These are phyloP conservation scores for Larimichthys polyactis DNA, from an alignment of 2,113 vertebrate species.

Conservation along the genomic window DNA sequence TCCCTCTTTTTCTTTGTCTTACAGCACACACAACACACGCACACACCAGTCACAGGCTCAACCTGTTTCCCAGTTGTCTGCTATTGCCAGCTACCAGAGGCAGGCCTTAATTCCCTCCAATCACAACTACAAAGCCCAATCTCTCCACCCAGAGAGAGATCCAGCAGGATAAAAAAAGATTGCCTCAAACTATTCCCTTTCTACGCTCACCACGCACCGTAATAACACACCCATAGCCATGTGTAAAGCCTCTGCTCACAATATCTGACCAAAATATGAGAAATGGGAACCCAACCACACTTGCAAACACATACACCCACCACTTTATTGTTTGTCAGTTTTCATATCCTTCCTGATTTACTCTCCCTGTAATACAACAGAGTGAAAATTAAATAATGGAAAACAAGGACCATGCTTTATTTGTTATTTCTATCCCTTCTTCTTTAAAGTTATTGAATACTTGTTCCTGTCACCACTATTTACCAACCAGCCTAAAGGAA, in stretches of 20 bases:
- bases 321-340: conserved; percentile 63
- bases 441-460: conserved; percentile 67
- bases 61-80: conserved; percentile 67
- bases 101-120: conserved; percentile 76
- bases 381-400: conserved; percentile 58
- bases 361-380: conserved; percentile 30
- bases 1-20: conserved; percentile 19
- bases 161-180: conserved; percentile 71
- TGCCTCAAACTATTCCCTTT: conserved; percentile 69
- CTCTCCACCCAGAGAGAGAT: conserved; percentile 72
- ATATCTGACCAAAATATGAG: conserved; percentile 21
- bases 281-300: conserved; percentile 45
- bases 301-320: conserved; percentile 26
- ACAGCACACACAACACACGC: conserved; percentile 23
- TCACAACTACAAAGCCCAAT: conserved; percentile 77
- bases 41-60: conserved; percentile 42
- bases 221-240: conserved; percentile 33
- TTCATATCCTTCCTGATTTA: conserved; percentile 67
- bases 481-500: conserved; percentile 39
- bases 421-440: conserved; percentile 52
- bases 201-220: conserved; percentile 28
- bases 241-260: conserved; percentile 31
- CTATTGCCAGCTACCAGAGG: conserved; percentile 66
- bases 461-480: conserved; percentile 62
- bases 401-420: conserved; percentile 51